Evolutionary conservation across 1,140 invertebrate genomes (phyloP).

Genomic region (Leptinotarsa texana): DNA sequence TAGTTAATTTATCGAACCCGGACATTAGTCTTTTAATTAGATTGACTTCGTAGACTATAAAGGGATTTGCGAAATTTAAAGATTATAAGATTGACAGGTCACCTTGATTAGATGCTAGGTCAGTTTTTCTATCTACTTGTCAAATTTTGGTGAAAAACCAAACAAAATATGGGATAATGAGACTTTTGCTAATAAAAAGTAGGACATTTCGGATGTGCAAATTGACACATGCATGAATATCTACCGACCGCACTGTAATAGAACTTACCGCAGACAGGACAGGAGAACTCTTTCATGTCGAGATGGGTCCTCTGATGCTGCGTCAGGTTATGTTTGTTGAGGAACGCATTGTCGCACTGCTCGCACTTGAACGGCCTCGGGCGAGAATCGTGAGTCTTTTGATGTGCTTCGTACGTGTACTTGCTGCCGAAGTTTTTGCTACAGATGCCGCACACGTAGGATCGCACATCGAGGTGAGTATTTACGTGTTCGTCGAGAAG

Average conservation of each 20-base stretch:
- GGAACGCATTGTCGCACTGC: constrained; percentile 73
- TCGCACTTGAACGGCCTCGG: constrained; percentile 70
- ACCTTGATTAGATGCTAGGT: too few relatives aligned
- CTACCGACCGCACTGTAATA: not conserved
- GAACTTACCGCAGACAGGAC: constrained; percentile 65
- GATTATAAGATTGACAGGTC: too few relatives aligned
- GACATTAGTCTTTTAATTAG: too few relatives aligned
- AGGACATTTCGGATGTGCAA: too few relatives aligned
- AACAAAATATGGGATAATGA: too few relatives aligned
- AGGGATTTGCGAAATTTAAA: too few relatives aligned
- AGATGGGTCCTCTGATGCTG: constrained; percentile 75
- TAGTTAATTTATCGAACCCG: too few relatives aligned
- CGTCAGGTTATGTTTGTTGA: constrained; percentile 73
- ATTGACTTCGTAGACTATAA: too few relatives aligned
- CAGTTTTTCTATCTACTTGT: too few relatives aligned
- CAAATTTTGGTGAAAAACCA: too few relatives aligned
- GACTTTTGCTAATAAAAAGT: too few relatives aligned
- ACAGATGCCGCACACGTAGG: constrained; percentile 69
- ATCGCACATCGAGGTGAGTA: constrained; percentile 68
- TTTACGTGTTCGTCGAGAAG: constrained; percentile 73
- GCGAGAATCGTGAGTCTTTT: constrained; percentile 73
- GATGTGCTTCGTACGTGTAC: constrained; percentile 74
- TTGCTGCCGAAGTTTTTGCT: constrained; percentile 77
- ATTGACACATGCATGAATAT: too few relatives aligned
- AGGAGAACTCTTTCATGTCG: constrained; percentile 70